A percentile compares a stretch with the other conserved stretches of the same genome.
Evolutionary conservation across 2,797 vertebrate genomes (phyloP).

Genomic region (Enteromius anoplus): DNA sequence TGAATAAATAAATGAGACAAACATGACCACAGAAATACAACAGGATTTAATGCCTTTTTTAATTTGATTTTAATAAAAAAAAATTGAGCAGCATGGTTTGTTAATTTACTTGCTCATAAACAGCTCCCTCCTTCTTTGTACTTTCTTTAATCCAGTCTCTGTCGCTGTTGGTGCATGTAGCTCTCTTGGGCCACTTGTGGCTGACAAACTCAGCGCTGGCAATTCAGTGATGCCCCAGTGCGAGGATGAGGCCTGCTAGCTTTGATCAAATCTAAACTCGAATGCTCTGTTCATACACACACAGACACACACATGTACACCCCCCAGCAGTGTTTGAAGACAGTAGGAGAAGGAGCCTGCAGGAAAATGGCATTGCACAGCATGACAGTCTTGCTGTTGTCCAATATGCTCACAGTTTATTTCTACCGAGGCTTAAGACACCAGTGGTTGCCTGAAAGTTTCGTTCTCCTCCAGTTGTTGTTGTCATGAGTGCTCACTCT

Average conservation of each 20-base stretch:
- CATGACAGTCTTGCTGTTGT: slow-evolving; percentile 53
- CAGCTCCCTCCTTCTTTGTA: not conserved
- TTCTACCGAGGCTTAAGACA: slow-evolving; percentile 49
- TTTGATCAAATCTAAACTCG: slow-evolving; percentile 42
- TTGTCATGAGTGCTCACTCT: slow-evolving; percentile 43
- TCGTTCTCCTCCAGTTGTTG: slow-evolving; percentile 44
- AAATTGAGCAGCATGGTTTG: not conserved
- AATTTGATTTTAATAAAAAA: not conserved
- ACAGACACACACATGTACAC: slow-evolving; percentile 30
- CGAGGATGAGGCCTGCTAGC: slow-evolving; percentile 34
- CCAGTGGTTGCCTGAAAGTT: slow-evolving; percentile 51
- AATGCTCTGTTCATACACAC: slow-evolving; percentile 21
- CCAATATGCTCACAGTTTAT: slow-evolving; percentile 55
- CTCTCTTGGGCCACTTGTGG: slow-evolving; percentile 43
- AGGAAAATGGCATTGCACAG: slow-evolving; percentile 63
- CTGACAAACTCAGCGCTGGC: slow-evolving; percentile 36
- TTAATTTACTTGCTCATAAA: slow-evolving; percentile 5
- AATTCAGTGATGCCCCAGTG: slow-evolving; percentile 21
- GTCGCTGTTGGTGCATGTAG: not conserved
- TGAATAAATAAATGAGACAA: too few relatives aligned
- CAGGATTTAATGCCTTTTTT: not conserved
- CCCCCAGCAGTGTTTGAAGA: slow-evolving; percentile 48
- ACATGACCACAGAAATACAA: not conserved
- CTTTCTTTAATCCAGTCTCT: slow-evolving; percentile 14
- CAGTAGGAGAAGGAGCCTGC: slow-evolving; percentile 52